phyloP scores from a whole-genome alignment of 2,888 invertebrate genomes.

The Trichacis sp. region DNA sequence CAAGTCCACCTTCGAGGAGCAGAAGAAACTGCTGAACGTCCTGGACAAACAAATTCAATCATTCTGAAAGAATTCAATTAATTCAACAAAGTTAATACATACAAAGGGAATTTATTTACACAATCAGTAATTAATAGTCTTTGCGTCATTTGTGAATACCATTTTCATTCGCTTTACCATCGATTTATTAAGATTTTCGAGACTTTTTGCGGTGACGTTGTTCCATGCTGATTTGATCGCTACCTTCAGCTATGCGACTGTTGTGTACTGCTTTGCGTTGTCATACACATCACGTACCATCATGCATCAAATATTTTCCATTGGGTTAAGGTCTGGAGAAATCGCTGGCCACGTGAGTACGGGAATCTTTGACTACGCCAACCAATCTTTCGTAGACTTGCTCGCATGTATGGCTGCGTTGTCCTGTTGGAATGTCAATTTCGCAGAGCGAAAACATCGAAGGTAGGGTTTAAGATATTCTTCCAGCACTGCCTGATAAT shows the following conservation, averaged over 20 bases:
- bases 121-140: too few relatives aligned
- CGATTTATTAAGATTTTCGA: neutral
- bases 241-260: neutral
- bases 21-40: neutral
- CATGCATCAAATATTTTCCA: constrained; percentile 2
- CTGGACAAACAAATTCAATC: too few relatives aligned
- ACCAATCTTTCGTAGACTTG: constrained; percentile 10
- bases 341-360: neutral
- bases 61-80: too few relatives aligned
- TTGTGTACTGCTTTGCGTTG: neutral
- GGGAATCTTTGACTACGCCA: constrained; percentile 3
- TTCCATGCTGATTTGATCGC: neutral
- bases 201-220: neutral
- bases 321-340: neutral
- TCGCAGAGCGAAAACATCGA: constrained; percentile 2
- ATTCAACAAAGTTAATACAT: too few relatives aligned
- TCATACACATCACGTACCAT: constrained; percentile 12
- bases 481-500: constrained; percentile 1
- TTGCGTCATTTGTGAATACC: too few relatives aligned
- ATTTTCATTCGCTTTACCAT: too few relatives aligned
- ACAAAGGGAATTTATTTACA: too few relatives aligned
- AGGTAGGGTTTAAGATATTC: constrained; percentile 4
- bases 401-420: constrained; percentile 4
- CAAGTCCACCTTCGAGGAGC: neutral
- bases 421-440: constrained; percentile 6